Evolutionary conservation across 2,797 vertebrate genomes (phyloP).

Genomic region (Sebastes iracundus): DNA sequence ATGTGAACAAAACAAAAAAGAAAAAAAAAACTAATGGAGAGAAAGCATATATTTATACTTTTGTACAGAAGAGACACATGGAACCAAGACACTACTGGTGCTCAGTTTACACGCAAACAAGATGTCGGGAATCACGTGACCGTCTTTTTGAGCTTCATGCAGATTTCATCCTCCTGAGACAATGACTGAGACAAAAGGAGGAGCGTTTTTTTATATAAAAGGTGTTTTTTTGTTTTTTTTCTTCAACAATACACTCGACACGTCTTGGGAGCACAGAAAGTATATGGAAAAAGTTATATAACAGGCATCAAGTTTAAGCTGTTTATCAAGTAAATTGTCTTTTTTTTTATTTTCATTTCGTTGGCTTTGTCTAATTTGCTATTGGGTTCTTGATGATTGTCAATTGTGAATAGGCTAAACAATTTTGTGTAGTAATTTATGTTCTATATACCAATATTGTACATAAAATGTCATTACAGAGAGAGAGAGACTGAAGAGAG

Average conservation of each 20-base stretch:
- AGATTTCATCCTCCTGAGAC: conserved; percentile 60
- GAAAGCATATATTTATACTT: conserved; percentile 97
- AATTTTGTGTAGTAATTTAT: conserved; percentile 87
- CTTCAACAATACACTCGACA: conserved; percentile 68
- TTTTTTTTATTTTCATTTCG: conserved; percentile 39
- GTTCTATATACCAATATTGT: conserved; percentile 88
- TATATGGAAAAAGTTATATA: conserved; percentile 77
- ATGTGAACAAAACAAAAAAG: conserved; percentile 77
- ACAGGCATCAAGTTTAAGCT: conserved; percentile 67
- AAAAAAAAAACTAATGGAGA: conserved; percentile 65
- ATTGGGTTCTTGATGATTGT: conserved; percentile 77
- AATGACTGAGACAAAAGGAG: conserved; percentile 60
- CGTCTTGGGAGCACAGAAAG: conserved; percentile 80
- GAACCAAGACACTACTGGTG: conserved; percentile 93
- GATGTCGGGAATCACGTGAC: conserved; percentile 72
- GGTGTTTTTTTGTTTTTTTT: conserved; percentile 29
- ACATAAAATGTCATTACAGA: conserved; percentile 86
- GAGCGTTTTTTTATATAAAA: conserved; percentile 6
- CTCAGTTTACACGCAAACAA: conserved; percentile 88
- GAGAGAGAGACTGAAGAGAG: conserved; percentile 65
- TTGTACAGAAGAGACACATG: conserved; percentile 90
- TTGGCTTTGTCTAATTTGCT: conserved; percentile 68
- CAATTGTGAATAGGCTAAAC: conserved; percentile 85
- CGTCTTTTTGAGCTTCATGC: conserved; percentile 55
- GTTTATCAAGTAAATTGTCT: conserved; percentile 73